Evolutionary conservation across 2,888 invertebrate genomes (phyloP), one percentile per base, ranked within the genome.

Genomic region (Syritta pipiens): DNA sequence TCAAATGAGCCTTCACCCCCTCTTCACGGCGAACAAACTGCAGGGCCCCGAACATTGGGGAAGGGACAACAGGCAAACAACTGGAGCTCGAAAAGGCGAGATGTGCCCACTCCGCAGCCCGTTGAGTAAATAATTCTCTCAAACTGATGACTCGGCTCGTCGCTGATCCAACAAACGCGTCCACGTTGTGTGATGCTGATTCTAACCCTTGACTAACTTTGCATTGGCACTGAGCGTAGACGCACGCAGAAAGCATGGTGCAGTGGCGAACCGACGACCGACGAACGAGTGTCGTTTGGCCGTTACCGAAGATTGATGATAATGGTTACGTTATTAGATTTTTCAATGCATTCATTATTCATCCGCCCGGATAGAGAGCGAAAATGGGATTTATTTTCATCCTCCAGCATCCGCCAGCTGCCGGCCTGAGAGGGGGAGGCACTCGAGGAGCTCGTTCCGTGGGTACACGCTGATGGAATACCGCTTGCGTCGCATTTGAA

Each of bases 271-370:
- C 24, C 26, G 30, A n/a, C n/a, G n/a, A 42, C 26, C 57, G 59
- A 48, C 60, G 72, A 57, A 48, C 65, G 67, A 74, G 62, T 74
- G 67, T 74, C 79, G 72, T 72, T 55, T 53, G 48, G 48, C 60
- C 32, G 55, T 75, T 75, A 53, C 75, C 17, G 49, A 79, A 79
- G 79, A 79, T 79, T 79, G 74, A 79, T 79, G 79, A 46, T 74
- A 79, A 79, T 79, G 74, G 79, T 79, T 79, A 44, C 44, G 79
- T 79, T 79, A 79, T 79, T 74, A 79, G 79, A 79, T 74, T 68
- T 79, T 74, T 68, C 79, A 74, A 79, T 79, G 79, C 74, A 74
- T 74, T 74, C 79, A 79, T 79, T 79, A 74, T 67, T 79, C 79
- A 79, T 74, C 62, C 74, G 30, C 30, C 22, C 49, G 55, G 51